These are phyloP conservation scores for Luperina testacea DNA, from an alignment of 2,888 invertebrate species.

Conservation along the genomic window DNA sequence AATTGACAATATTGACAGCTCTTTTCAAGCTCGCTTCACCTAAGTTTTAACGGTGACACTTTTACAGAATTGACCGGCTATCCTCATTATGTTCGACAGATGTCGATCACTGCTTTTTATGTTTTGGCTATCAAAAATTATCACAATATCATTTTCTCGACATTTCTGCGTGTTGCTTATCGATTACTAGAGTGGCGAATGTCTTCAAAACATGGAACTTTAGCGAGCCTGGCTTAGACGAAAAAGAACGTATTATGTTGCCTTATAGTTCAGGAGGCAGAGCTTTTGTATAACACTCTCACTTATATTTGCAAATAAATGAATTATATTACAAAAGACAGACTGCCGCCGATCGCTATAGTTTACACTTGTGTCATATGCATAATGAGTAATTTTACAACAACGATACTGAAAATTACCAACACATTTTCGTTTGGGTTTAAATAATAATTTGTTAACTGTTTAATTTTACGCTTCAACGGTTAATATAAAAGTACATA, in stretches of 20 bases:
- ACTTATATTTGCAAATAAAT: neutral
- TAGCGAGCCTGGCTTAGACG: neutral
- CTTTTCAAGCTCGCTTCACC: neutral
- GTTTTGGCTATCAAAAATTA: neutral
- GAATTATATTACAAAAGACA: neutral
- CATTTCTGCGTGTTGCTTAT: neutral
- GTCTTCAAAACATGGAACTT: neutral
- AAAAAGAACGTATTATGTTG: neutral
- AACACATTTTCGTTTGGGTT: conserved; percentile 1
- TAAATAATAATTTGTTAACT: conserved; percentile 39
- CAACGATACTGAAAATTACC: neutral
- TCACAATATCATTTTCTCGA: neutral
- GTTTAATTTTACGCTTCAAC: conserved; percentile 2
- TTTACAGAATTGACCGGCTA: neutral
- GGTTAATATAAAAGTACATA: neutral
- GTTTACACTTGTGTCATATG: too few relatives aligned
- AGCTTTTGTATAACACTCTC: neutral
- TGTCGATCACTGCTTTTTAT: neutral
- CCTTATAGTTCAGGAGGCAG: neutral
- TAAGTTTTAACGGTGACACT: neutral
- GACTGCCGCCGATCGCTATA: neutral
- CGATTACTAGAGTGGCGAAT: neutral
- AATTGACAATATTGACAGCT: neutral
- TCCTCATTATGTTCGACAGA: neutral
- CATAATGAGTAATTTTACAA: neutral